Conservation (phyloP, 1,140 invertebrate species). For the Andrena cerasifolii region DNA sequence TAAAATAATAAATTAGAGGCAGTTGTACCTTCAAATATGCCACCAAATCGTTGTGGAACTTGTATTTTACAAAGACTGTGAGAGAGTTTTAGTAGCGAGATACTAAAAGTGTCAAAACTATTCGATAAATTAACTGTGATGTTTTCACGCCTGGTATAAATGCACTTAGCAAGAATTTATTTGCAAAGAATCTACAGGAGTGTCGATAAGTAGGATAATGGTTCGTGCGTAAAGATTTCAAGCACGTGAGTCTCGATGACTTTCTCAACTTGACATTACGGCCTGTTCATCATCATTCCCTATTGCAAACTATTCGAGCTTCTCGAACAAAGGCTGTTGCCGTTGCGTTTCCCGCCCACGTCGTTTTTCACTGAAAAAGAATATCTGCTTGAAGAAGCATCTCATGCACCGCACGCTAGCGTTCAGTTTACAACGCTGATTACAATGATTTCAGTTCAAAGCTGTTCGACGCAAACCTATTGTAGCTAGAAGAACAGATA, state of each 20-base stretch:
- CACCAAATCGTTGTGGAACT: too few relatives aligned
- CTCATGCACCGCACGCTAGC: background rate
- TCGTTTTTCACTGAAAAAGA: conserved; percentile 53
- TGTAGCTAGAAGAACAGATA: background rate
- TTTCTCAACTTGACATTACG: conserved; percentile 44
- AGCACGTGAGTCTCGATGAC: conserved; percentile 13
- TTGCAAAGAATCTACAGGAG: conserved; percentile 32
- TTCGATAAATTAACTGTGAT: background rate
- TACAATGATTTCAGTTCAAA: conserved; percentile 17
- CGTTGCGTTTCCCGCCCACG: conserved; percentile 56
- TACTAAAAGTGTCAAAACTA: too few relatives aligned
- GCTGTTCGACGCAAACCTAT: too few relatives aligned
- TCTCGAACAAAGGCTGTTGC: conserved; percentile 18
- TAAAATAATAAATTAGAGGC: too few relatives aligned
- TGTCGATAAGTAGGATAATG: conserved; percentile 47
- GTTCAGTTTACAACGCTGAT: conserved; percentile 1
- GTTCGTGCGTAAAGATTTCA: conserved; percentile 16
- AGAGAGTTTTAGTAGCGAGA: too few relatives aligned
- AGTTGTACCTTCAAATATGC: too few relatives aligned
- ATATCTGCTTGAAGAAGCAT: conserved; percentile 3
- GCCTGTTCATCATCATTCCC: conserved; percentile 26
- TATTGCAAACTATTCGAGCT: conserved; percentile 10
- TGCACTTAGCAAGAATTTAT: background rate
- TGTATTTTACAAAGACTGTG: too few relatives aligned
- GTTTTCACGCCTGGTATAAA: background rate